Percentiles rank a stretch among this genome's conserved stretches.
Conservation (phyloP, 2,797 vertebrate species). For the Myripristis murdjan region DNA sequence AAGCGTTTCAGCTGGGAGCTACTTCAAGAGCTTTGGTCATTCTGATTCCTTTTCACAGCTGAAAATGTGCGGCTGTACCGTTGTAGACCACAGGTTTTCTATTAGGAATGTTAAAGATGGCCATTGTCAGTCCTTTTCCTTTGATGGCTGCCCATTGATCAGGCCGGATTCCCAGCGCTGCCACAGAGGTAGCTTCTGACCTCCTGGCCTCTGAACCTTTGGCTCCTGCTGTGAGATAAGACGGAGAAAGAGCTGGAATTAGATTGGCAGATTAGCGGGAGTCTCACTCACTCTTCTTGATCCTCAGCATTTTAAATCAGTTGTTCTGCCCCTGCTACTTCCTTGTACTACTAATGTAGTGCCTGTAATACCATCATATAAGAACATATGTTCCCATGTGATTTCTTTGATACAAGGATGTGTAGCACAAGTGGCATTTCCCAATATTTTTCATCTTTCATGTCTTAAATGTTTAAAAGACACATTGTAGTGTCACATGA, state of each 20-base stretch:
- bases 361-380: no score
- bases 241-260: slow-evolving; percentile 47
- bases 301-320: slow-evolving; percentile 18
- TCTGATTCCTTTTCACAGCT: not conserved
- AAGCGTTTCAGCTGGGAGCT: slow-evolving; percentile 25
- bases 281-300: slow-evolving; percentile 7
- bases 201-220: slow-evolving; percentile 62
- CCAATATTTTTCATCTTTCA: not conserved
- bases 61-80: slow-evolving; percentile 8
- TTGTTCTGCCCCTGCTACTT: slow-evolving; percentile 2
- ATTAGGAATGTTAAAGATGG: slow-evolving; percentile 1
- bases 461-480: not conserved
- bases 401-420: not conserved
- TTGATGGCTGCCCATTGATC: slow-evolving; percentile 67
- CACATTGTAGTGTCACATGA: not conserved
- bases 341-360: not conserved
- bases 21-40: not conserved
- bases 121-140: slow-evolving; percentile 61
- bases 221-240: slow-evolving; percentile 71
- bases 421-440: slow-evolving; percentile 3
- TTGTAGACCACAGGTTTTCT: slow-evolving; percentile 1
- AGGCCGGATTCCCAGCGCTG: slow-evolving; percentile 85
- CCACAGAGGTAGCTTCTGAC: slow-evolving; percentile 80
- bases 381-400: no score
- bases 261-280: slow-evolving; percentile 29